Evolutionary conservation across 37 sponge, comb jelly and placozoan genomes (phyloP).

Genomic region (Axinella damicornis): DNA sequence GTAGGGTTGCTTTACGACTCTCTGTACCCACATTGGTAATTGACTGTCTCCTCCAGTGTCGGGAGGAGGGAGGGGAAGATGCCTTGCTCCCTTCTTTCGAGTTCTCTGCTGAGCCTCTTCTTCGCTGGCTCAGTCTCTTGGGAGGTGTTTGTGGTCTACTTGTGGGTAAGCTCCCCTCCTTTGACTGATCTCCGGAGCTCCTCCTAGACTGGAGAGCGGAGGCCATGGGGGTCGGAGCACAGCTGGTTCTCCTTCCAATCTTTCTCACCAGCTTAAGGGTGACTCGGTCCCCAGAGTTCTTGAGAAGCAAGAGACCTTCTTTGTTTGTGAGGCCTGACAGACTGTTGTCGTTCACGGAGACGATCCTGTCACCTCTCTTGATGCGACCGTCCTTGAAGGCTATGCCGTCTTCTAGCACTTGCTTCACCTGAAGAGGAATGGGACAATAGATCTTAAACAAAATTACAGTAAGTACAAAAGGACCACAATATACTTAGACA

Average conservation of each 20-base stretch:
- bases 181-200: conserved; percentile 26
- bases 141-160: neutral
- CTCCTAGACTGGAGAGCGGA: conserved; percentile 22
- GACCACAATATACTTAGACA: no score
- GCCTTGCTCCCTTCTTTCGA: conserved; percentile 10
- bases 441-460: neutral
- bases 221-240: conserved; percentile 8
- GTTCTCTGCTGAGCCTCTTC: conserved; percentile 13
- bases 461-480: no score
- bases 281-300: conserved; percentile 46
- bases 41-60: neutral
- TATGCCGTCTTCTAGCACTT: conserved; percentile 47
- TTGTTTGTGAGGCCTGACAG: conserved; percentile 53
- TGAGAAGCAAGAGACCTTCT: conserved; percentile 56
- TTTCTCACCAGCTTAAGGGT: conserved; percentile 57
- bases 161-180: neutral
- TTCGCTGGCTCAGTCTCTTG: no score
- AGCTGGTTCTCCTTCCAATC: conserved; percentile 32
- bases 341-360: conserved; percentile 70
- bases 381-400: conserved; percentile 63
- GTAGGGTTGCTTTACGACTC: neutral
- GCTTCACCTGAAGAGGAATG: conserved; percentile 60
- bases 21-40: no score
- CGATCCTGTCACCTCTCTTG: conserved; percentile 59
- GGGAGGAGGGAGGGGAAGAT: neutral